Base-by-base conservation (phyloP, 1,140 invertebrate species). In the Drosophila obscura region DNA sequence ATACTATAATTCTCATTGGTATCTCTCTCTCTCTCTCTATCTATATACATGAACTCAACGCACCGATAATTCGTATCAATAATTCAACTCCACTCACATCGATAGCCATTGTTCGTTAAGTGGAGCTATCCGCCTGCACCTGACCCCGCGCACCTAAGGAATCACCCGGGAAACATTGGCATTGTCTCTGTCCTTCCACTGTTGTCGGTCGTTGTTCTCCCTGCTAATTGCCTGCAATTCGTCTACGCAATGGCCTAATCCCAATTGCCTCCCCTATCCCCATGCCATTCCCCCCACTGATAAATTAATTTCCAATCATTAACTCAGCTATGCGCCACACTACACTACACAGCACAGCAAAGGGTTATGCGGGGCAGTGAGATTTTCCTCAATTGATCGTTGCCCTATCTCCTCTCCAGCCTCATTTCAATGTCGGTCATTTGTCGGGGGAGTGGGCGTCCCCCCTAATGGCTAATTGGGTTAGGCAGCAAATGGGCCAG, bases 281-380 rank as follows among this genome's bases (percentile, higher is more conserved):
- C 16, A 16, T n/a, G 19, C 15, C 16, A n/a, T 11, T n/a, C 15
- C 19, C 6, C 43, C 44, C 50, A 63, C 77, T 57, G 65, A 80
- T 74, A 81, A 85, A 85, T 87, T 85, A 82, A 85, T 85, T 82
- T 82, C 82, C 78, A 81, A 87, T 85, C 82, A 87, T 85, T 85
- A 85, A 87, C 77, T 67, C 74, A 60, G 68, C 82, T 62, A 67
- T 52, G 63, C 55, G 51, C 74, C 49, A 48, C 6, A 62, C 81
- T 67, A 71, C 73, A 67, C 68, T 35, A 69, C 69, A 72, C 55
- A 48, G 28, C 16, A 24, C 16, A 9, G 9, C 51, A 68, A 57
- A 69, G 66, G 66, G 64, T 69, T 69, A 65, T 28, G 8, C 60
- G 45, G 24, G 28, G 15, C 31, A 11, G 50, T 19, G 44, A 15